Percentiles rank a stretch among this genome's conserved stretches.
Evolutionary conservation across 2,113 vertebrate genomes (phyloP).

Genomic region (Pteruthius melanotis): DNA sequence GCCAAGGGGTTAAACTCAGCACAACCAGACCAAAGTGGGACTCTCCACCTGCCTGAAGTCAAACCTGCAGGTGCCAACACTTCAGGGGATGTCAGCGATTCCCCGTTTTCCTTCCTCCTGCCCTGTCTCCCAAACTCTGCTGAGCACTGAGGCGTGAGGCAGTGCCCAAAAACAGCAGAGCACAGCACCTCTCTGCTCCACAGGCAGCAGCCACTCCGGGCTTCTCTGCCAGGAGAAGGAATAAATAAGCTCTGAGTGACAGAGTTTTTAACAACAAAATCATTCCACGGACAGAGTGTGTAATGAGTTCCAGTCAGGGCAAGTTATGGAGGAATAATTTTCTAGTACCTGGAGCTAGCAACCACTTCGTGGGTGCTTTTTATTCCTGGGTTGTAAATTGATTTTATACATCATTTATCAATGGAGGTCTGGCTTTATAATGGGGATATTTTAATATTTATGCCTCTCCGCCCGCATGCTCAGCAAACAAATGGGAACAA

Average conservation of each 20-base stretch:
- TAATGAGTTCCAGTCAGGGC: constrained; percentile 40
- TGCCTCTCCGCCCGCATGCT: background rate
- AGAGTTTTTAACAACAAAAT: constrained; percentile 32
- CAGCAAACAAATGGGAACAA: constrained; percentile 50
- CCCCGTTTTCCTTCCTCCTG: background rate
- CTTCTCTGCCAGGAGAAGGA: background rate
- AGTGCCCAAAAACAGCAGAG: background rate
- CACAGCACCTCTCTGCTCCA: background rate
- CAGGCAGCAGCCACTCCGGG: background rate
- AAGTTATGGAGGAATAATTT: constrained; percentile 63
- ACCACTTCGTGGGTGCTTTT: constrained; percentile 39
- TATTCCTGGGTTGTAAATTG: constrained; percentile 70
- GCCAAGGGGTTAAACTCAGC: background rate
- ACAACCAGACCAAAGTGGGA: background rate
- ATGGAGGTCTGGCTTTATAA: constrained; percentile 58
- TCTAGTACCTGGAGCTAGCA: constrained; percentile 33
- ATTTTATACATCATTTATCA: constrained; percentile 75
- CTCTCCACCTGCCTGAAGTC: background rate
- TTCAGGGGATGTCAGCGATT: background rate
- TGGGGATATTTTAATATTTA: constrained; percentile 66
- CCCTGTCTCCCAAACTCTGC: background rate
- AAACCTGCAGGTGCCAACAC: background rate
- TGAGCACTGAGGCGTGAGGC: background rate
- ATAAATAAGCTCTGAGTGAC: constrained; percentile 50
- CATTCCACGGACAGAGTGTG: background rate